phyloP scores from a whole-genome alignment of 2,888 invertebrate species.

The Pachliopta kotzebuea region DNA sequence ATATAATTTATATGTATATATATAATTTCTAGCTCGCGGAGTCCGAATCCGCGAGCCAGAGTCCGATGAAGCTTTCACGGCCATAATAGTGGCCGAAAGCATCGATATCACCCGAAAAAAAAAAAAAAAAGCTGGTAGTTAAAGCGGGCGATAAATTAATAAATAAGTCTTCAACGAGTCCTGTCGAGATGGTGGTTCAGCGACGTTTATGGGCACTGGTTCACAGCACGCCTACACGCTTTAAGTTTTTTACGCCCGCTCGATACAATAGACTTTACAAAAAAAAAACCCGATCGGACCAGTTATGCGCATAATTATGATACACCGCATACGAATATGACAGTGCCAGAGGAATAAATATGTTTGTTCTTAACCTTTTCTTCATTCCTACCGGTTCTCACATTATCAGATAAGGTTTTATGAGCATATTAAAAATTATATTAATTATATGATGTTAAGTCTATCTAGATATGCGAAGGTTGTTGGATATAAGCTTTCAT shows the following conservation, averaged over 20 bases:
- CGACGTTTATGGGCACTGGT: slow-evolving; percentile 1
- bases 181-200: too few relatives aligned
- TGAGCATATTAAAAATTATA: too few relatives aligned
- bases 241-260: neutral
- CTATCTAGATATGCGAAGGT: too few relatives aligned
- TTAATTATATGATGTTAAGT: too few relatives aligned
- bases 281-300: neutral
- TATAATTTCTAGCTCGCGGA: too few relatives aligned
- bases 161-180: slow-evolving; percentile 2
- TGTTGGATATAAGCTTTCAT: too few relatives aligned
- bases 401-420: neutral
- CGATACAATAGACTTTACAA: neutral
- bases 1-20: too few relatives aligned
- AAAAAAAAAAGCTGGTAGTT: too few relatives aligned
- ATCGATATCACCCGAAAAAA: too few relatives aligned
- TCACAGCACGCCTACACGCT: neutral
- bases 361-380: neutral
- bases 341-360: neutral
- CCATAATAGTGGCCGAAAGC: too few relatives aligned
- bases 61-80: too few relatives aligned
- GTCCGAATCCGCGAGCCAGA: too few relatives aligned
- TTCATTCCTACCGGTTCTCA: neutral
- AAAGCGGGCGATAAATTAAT: slow-evolving; percentile 1
- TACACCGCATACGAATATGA: neutral
- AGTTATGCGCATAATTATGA: slow-evolving; percentile 9